Base-by-base conservation (phyloP, 2,797 vertebrate species). In the Pitangus sulphuratus region DNA sequence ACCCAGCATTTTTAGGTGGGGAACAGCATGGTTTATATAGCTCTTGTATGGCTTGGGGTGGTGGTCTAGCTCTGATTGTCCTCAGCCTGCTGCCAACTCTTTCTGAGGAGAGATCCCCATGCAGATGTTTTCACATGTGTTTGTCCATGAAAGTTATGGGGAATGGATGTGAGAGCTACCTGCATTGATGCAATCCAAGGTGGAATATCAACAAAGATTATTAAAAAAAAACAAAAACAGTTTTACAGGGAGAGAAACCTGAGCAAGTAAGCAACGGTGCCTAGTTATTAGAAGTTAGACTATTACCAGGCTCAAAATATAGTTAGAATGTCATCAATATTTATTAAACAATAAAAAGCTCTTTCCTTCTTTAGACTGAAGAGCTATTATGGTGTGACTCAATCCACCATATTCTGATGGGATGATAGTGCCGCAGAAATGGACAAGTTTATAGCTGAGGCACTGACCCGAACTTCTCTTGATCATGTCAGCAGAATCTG, bases 381-480 rank as follows among this genome's bases (percentile, higher is more conserved):
- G 40, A 88, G n/a, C n/a, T 81, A 10, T 72, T 83, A n/a, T 12
- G 12, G 74, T 74, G 66, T 68, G 58, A 33, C 70, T 94, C 48
- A 84, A 40, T 84, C 44, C 45, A 57, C 64, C 3, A 0, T 71
- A n/a, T 62, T 90, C 44, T 77, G 64, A 77, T 77, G 71, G n/a
- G 30, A 42, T 50, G 81, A 60, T 84, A 87, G 74, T 80, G 45
- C n/a, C 18, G 66, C 82, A 69, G 85, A 87, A 93, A 76, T 51
- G 37, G 37, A 21, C 15, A 45, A 60, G 51, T 90, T 84, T 82
- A 7, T 70, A 82, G 78, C 60, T 88, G 77, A 90, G 75, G 69
- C 84, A 53, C 66, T 80, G 78, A 95, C 90, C 69, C 89, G 87
- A 74, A 82, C 83, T 93, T 77, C 60, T 76, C 70, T 87, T 35